phyloP scores from a whole-genome alignment of 2,797 vertebrate genomes.

The Mastacembelus armatus region DNA sequence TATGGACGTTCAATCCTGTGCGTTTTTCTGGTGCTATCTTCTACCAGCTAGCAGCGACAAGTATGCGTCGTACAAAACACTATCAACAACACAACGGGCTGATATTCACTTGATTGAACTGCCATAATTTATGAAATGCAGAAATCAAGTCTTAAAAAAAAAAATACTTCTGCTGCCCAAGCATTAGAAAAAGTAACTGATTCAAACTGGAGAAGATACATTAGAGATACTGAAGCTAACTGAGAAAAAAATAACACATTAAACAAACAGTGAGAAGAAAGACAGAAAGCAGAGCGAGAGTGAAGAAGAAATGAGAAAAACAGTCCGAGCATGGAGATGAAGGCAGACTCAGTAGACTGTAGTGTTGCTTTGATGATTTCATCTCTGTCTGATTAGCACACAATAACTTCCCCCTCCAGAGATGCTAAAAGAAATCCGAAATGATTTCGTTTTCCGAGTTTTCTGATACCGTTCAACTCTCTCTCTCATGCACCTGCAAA shows the following conservation, averaged over 20 bases:
- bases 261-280: constrained; percentile 6
- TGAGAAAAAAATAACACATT: not conserved
- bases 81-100: not conserved
- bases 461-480: constrained; percentile 38
- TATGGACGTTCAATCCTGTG: not conserved
- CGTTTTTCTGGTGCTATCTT: not conserved
- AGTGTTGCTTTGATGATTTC: constrained; percentile 63
- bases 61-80: not conserved
- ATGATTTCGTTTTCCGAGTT: constrained; percentile 44
- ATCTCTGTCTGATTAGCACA: constrained; percentile 68
- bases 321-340: constrained; percentile 38
- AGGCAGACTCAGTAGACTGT: constrained; percentile 50
- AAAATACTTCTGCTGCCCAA: not conserved
- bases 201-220: not conserved
- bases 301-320: constrained; percentile 39
- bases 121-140: constrained; percentile 7
- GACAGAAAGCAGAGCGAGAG: constrained; percentile 2
- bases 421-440: constrained; percentile 51
- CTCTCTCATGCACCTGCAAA: constrained; percentile 7
- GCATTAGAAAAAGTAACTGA: no score
- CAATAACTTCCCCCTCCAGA: constrained; percentile 56
- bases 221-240: not conserved
- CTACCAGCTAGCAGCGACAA: not conserved
- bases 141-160: not conserved
- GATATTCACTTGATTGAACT: not conserved